Conservation (phyloP, 2,113 vertebrate species). For the Psittacus erithacus region DNA sequence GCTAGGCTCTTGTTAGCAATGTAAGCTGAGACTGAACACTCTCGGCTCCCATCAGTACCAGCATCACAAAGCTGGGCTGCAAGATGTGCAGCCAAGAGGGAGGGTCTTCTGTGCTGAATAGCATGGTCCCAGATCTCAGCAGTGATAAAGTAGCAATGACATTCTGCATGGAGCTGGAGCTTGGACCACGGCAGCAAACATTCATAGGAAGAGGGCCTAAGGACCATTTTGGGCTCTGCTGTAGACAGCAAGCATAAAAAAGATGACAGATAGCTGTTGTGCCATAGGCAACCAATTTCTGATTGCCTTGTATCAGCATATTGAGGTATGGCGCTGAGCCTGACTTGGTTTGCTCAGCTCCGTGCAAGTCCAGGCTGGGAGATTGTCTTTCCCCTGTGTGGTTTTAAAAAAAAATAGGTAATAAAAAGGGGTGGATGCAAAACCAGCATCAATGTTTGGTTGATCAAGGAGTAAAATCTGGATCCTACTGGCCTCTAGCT, state of each 20-base stretch:
- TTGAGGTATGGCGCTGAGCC: neutral
- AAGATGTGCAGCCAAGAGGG: neutral
- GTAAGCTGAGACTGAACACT: neutral
- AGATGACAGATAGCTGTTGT: neutral
- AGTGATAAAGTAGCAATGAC: accelerated
- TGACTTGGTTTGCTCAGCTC: neutral
- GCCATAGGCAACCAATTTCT: neutral
- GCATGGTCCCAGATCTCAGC: accelerated
- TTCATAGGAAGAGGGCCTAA: neutral
- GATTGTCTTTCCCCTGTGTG: neutral
- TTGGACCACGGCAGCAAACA: accelerated
- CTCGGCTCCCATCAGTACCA: too few species aligned
- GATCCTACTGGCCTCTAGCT: neutral
- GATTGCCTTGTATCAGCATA: neutral
- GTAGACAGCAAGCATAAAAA: neutral
- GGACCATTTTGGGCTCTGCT: neutral
- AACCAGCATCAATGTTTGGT: neutral
- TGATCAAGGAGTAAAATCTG: neutral
- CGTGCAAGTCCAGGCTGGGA: accelerated
- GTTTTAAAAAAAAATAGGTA: neutral
- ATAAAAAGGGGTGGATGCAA: neutral
- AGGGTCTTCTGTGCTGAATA: neutral
- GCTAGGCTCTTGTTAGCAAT: neutral
- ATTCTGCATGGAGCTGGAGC: neutral
- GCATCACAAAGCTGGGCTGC: neutral